Evolutionary conservation across 1,140 invertebrate genomes (phyloP).

Genomic region (Ostrea denselamellosa): DNA sequence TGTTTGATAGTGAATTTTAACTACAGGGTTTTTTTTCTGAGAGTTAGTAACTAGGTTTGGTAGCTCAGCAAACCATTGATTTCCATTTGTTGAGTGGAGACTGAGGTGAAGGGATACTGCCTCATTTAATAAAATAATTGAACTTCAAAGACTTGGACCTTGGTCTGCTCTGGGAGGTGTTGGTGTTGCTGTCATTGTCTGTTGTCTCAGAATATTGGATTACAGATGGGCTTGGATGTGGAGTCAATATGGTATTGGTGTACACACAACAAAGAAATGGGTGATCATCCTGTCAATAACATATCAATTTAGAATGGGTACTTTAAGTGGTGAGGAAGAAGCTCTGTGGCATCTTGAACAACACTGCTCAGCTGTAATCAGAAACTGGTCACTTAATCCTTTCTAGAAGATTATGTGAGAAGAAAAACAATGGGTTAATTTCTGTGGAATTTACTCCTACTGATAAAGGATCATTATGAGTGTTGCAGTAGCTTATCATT

Average conservation of each 20-base stretch:
- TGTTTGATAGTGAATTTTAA: neutral
- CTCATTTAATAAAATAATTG: conserved; percentile 16
- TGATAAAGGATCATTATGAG: conserved; percentile 1
- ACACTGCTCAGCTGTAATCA: neutral
- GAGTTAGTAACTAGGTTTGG: neutral
- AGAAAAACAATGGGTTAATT: conserved; percentile 28
- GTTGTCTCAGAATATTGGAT: neutral
- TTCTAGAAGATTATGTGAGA: neutral
- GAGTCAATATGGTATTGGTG: conserved; percentile 15
- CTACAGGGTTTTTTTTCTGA: conserved; percentile 22
- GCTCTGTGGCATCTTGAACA: neutral
- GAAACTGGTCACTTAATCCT: neutral
- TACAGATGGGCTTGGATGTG: neutral
- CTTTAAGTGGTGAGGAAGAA: neutral
- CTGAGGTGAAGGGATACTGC: conserved; percentile 8
- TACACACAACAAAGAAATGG: conserved; percentile 9
- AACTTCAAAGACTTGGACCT: neutral
- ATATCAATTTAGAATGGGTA: neutral
- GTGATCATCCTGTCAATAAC: neutral
- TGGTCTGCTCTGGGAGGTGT: neutral
- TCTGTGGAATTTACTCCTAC: neutral
- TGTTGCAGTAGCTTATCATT: conserved; percentile 15
- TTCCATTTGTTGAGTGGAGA: neutral
- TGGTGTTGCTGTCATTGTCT: neutral
- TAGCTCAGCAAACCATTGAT: neutral